Evolutionary conservation across 2,888 invertebrate species (phyloP).

Genomic region (Exocentrus adspersus): DNA sequence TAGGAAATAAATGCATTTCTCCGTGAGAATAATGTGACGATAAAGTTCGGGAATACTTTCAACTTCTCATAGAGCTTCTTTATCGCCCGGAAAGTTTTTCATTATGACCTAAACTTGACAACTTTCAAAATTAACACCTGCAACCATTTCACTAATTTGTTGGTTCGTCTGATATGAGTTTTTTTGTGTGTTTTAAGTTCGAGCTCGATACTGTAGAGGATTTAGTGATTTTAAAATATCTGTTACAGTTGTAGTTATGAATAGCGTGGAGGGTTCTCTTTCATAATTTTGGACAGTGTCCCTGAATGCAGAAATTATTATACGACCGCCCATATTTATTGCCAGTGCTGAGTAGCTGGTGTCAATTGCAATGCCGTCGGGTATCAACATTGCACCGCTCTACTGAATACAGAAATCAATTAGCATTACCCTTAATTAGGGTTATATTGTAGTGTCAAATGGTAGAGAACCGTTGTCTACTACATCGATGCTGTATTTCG

Average conservation of each 20-base stretch:
- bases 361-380: conserved; percentile 49
- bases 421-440: conserved; percentile 56
- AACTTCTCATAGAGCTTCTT: conserved; percentile 32
- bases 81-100: conserved; percentile 26
- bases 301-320: neutral
- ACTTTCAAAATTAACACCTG: too few relatives aligned
- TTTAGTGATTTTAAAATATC: too few relatives aligned
- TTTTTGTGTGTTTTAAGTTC: too few relatives aligned
- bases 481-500: conserved; percentile 40
- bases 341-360: conserved; percentile 15
- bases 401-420: conserved; percentile 56
- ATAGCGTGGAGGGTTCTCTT: too few relatives aligned
- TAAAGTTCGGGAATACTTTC: conserved; percentile 27
- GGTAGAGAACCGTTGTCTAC: conserved; percentile 40
- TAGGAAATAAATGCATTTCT: conserved; percentile 19
- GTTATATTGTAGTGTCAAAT: conserved; percentile 51
- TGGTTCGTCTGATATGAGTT: too few relatives aligned
- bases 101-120: conserved; percentile 1
- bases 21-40: conserved; percentile 29
- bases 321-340: conserved; percentile 4
- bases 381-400: conserved; percentile 48
- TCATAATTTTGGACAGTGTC: too few relatives aligned
- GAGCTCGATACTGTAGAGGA: too few relatives aligned
- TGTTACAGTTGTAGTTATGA: too few relatives aligned
- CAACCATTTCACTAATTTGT: too few relatives aligned